A percentile compares a stretch with the other conserved stretches of the same genome.
Evolutionary conservation across 1,140 invertebrate genomes (phyloP).

Genomic region (Macrobrachium rosenbergii): DNA sequence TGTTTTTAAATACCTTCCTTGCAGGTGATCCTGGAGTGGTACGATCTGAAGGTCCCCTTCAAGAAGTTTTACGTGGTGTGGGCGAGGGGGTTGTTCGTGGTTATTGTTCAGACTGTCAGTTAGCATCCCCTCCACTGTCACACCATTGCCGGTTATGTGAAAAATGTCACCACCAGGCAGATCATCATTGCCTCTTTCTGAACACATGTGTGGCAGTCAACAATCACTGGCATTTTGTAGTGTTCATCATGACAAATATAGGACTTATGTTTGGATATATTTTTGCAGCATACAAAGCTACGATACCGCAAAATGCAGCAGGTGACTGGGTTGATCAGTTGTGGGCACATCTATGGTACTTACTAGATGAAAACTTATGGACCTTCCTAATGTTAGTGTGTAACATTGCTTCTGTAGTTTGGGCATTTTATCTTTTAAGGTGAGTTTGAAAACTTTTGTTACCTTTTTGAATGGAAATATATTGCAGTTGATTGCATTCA

Average conservation of each 20-base stretch:
- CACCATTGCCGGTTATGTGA: slow-evolving; percentile 57
- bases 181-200: slow-evolving; percentile 60
- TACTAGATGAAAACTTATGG: slow-evolving; percentile 54
- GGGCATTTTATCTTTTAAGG: slow-evolving; percentile 49
- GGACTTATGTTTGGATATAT: slow-evolving; percentile 37
- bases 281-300: slow-evolving; percentile 17
- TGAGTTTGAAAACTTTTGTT: slow-evolving; percentile 19
- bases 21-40: slow-evolving; percentile 56
- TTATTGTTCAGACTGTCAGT: slow-evolving; percentile 56
- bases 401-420: slow-evolving; percentile 44
- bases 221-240: slow-evolving; percentile 58
- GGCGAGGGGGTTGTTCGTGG: slow-evolving; percentile 48
- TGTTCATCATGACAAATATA: slow-evolving; percentile 49
- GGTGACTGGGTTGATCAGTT: slow-evolving; percentile 46
- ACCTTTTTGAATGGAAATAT: background rate
- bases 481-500: background rate
- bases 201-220: slow-evolving; percentile 54
- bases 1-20: background rate
- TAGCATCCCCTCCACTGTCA: slow-evolving; percentile 45
- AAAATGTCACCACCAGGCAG: slow-evolving; percentile 45
- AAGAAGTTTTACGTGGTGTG: slow-evolving; percentile 43
- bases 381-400: slow-evolving; percentile 46
- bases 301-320: background rate
- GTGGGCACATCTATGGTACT: background rate
- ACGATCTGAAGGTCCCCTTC: slow-evolving; percentile 34